These are phyloP conservation scores for Gadus macrocephalus DNA, from an alignment of 2,113 vertebrate species.

Conservation along the genomic window DNA sequence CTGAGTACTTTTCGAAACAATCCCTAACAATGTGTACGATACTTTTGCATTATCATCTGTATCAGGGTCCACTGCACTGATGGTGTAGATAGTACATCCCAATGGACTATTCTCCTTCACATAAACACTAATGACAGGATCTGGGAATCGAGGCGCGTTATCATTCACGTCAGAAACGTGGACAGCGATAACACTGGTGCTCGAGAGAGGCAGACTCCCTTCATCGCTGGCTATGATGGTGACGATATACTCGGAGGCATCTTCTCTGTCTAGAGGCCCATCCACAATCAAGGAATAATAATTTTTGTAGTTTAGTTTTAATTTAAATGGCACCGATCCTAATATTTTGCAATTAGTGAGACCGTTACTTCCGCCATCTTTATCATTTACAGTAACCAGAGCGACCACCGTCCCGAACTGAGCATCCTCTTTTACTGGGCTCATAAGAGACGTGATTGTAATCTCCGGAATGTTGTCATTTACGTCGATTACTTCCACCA, in stretches of 20 bases:
- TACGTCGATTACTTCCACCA: constrained; percentile 73
- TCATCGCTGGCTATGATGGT: constrained; percentile 75
- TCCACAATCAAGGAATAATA: constrained; percentile 80
- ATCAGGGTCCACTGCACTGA: constrained; percentile 77
- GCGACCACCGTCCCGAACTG: constrained; percentile 64
- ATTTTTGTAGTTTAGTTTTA: constrained; percentile 68
- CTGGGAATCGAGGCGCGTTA: constrained; percentile 76
- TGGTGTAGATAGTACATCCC: constrained; percentile 67
- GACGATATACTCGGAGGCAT: constrained; percentile 73
- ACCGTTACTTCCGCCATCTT: constrained; percentile 62
- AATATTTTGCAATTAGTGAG: constrained; percentile 35
- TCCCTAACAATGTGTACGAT: constrained; percentile 70
- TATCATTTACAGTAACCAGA: constrained; percentile 69
- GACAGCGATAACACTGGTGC: constrained; percentile 63
- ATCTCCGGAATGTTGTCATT: constrained; percentile 79
- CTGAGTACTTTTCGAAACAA: constrained; percentile 52
- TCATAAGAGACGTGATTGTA: constrained; percentile 66
- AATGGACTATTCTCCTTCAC: constrained; percentile 79
- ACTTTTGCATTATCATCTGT: constrained; percentile 73
- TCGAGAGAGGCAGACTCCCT: constrained; percentile 74
- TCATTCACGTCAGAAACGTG: constrained; percentile 84
- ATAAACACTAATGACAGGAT: constrained; percentile 61
- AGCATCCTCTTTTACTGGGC: constrained; percentile 67
- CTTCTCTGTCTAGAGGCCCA: constrained; percentile 77
- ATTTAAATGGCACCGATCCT: constrained; percentile 59